Conservation (phyloP, 1,140 invertebrate species). For the Rhopalosiphum maidis region DNA sequence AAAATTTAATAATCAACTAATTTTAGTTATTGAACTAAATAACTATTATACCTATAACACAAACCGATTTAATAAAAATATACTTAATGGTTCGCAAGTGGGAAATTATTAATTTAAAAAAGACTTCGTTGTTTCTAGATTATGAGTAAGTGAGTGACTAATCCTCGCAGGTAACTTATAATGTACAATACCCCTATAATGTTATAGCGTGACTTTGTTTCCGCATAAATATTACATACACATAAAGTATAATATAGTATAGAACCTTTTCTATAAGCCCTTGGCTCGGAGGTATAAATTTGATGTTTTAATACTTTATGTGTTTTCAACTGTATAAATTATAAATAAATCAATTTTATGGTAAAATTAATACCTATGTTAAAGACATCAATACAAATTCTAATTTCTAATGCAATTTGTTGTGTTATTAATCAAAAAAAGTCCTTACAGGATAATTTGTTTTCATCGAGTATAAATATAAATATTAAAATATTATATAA, state of each 20-base stretch:
- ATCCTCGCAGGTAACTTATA: neutral
- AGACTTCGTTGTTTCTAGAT: neutral
- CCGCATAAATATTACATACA: slow-evolving; percentile 2
- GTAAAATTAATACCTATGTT: neutral
- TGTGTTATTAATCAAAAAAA: neutral
- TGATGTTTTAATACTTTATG: slow-evolving; percentile 7
- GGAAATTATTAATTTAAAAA: neutral
- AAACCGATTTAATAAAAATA: neutral
- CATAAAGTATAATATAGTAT: neutral
- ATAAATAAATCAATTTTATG: slow-evolving; percentile 24
- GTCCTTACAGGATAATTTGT: neutral
- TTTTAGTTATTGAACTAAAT: neutral
- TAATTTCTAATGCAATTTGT: neutral
- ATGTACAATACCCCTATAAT: neutral
- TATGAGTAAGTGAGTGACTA: neutral
- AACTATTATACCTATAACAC: neutral
- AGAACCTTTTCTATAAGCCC: neutral
- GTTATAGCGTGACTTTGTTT: neutral
- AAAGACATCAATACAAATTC: neutral
- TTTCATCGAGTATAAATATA: neutral
- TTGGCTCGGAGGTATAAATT: neutral
- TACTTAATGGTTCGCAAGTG: neutral
- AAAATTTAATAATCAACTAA: neutral
- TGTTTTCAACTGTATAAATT: neutral
- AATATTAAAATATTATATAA: too few relatives aligned